Conservation (phyloP, 2,797 vertebrate species). For the Pangasius krempfi region DNA sequence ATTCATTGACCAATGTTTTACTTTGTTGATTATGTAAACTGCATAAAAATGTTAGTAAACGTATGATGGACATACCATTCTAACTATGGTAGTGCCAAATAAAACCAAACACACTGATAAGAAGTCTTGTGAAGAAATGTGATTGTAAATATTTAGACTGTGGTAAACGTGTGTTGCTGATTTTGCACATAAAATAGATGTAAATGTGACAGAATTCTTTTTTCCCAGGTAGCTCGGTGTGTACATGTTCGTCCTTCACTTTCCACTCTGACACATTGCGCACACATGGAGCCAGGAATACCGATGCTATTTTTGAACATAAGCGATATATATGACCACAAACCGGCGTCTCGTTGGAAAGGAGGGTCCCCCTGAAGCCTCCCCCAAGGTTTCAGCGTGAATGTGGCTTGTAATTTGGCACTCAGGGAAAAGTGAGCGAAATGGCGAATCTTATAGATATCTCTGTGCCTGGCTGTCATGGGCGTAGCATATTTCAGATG, state of each 20-base stretch:
- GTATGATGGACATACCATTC: background rate
- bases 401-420: constrained; percentile 59
- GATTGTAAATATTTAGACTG: background rate
- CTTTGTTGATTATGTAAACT: background rate
- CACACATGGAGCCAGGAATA: constrained; percentile 44
- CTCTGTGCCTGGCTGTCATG: constrained; percentile 29
- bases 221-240: background rate
- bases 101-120: background rate
- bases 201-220: background rate
- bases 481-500: constrained; percentile 54
- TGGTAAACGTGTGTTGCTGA: background rate
- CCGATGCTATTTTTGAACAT: constrained; percentile 32
- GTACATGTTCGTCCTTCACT: background rate
- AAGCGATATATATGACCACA: constrained; percentile 36
- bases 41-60: background rate
- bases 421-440: constrained; percentile 28
- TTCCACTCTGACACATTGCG: constrained; percentile 34
- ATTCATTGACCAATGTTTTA: background rate
- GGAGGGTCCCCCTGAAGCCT: constrained; percentile 38
- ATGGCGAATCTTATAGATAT: constrained; percentile 35
- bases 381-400: constrained; percentile 19
- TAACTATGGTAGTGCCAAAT: background rate
- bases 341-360: constrained; percentile 26
- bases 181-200: background rate
- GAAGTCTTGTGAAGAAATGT: background rate